phyloP scores from a whole-genome alignment of 2,888 invertebrate species.

The Noctua janthe region DNA sequence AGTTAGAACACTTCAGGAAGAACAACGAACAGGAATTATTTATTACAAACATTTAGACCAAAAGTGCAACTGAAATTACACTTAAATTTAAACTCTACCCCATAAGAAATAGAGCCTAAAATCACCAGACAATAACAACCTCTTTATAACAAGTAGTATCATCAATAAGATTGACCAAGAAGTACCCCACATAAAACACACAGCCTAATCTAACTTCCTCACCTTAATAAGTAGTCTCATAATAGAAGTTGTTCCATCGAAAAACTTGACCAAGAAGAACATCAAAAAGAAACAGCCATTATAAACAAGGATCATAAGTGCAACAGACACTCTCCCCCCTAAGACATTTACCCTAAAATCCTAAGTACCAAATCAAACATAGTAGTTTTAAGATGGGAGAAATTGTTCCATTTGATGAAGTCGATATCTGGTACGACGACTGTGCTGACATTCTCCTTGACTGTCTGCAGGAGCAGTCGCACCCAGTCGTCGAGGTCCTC shows the following conservation, averaged over 20 bases:
- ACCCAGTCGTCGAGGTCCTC: conserved; percentile 95
- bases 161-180: background rate
- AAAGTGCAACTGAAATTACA: background rate
- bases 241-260: background rate
- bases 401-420: background rate
- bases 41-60: background rate
- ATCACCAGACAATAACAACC: background rate
- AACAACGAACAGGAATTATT: background rate
- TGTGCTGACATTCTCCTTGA: conserved; percentile 91
- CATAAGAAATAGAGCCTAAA: background rate
- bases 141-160: background rate
- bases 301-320: background rate
- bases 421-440: conserved; percentile 96
- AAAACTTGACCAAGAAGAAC: background rate
- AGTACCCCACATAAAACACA: background rate
- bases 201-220: background rate
- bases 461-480: conserved; percentile 95
- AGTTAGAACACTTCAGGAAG: background rate
- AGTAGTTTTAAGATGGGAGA: background rate
- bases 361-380: background rate
- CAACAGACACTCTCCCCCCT: background rate
- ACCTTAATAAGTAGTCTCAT: background rate
- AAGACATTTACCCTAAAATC: background rate
- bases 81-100: background rate
- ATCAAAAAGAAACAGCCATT: background rate